phyloP scores from a whole-genome alignment of 2,888 invertebrate species.

The Bombylius major region DNA sequence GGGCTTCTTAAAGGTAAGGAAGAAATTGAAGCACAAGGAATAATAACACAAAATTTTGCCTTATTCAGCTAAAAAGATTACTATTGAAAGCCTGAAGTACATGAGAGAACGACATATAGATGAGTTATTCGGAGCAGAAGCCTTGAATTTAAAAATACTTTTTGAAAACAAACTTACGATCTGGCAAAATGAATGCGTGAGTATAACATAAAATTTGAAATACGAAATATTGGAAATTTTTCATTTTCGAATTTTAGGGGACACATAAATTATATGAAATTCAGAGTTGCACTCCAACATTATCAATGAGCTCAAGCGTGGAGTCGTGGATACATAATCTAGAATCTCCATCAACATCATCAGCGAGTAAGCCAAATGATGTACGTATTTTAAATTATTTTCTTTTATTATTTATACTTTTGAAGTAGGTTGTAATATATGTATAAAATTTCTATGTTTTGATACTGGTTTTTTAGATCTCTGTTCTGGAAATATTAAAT shows the following conservation, averaged over 20 bases:
- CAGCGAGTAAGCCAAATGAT: not conserved
- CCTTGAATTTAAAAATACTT: not conserved
- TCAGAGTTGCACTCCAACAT: not conserved
- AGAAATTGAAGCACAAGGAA: not conserved
- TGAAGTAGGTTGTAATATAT: not conserved
- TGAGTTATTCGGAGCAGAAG: not conserved
- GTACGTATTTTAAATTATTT: not conserved
- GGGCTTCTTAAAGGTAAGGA: not conserved
- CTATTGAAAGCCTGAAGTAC: not conserved
- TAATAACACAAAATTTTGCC: not conserved
- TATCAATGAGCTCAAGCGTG: not conserved
- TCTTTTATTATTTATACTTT: not conserved
- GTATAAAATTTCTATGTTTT: not conserved
- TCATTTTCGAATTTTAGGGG: not conserved
- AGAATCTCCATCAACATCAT: not conserved
- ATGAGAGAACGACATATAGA: not conserved
- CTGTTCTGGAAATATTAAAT: slow-evolving; percentile 2
- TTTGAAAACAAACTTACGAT: not conserved
- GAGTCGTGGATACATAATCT: not conserved
- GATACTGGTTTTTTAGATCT: slow-evolving; percentile 1
- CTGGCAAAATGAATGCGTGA: not conserved
- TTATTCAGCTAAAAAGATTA: not conserved
- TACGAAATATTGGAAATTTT: not conserved
- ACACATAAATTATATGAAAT: not conserved
- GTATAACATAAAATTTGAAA: not conserved